Conservation (phyloP, 2,797 vertebrate species). For the Dryobates pubescens region DNA sequence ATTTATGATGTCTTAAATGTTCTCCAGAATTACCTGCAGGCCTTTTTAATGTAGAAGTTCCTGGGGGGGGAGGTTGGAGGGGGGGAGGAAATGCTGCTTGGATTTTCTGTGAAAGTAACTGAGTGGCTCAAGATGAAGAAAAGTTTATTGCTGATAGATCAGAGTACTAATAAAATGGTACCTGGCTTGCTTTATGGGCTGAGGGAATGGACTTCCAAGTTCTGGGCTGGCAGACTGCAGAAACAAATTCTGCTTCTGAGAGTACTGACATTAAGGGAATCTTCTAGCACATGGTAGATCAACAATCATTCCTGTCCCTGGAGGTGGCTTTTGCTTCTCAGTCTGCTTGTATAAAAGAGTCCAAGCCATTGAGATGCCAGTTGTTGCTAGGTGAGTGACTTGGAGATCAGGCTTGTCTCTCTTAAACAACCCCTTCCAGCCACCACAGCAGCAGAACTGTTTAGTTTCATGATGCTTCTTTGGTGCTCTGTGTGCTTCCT, state of each 20-base stretch:
- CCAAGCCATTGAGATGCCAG: background rate
- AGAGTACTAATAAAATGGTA: background rate
- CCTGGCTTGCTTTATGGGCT: background rate
- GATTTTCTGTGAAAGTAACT: slow-evolving; percentile 49
- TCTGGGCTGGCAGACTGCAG: background rate
- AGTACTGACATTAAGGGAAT: background rate
- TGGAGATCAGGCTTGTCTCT: background rate
- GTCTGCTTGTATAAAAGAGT: background rate
- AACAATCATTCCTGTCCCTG: background rate
- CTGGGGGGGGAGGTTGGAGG: background rate
- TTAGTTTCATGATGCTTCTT: background rate
- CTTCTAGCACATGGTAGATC: background rate
- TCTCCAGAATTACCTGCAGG: slow-evolving; percentile 25
- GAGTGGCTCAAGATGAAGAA: slow-evolving; percentile 17
- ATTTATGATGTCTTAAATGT: slow-evolving; percentile 65
- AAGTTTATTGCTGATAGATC: background rate
- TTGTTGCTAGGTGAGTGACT: background rate
- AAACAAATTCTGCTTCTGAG: background rate
- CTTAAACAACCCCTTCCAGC: background rate
- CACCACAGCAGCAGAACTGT: background rate
- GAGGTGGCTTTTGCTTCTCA: slow-evolving; percentile 13
- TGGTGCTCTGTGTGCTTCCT: background rate
- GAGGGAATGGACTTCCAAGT: background rate
- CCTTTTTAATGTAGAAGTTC: slow-evolving; percentile 41
- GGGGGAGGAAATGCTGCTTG: slow-evolving; percentile 33